Evolutionary conservation across 2,888 invertebrate species (phyloP).

Genomic region (Caenorhabditis auriculariae): DNA sequence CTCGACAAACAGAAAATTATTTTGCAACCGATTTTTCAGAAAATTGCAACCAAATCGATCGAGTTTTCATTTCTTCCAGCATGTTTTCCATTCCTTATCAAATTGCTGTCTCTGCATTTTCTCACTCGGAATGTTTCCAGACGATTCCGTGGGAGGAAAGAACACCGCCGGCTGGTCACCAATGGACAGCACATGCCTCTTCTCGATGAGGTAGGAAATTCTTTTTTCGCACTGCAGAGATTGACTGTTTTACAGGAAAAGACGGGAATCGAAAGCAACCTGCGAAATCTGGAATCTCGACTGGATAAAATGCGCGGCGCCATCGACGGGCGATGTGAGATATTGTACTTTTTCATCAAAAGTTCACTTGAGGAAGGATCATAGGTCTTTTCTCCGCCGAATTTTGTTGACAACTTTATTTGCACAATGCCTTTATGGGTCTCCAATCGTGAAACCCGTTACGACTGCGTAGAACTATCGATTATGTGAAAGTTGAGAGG

Average conservation of each 20-base stretch:
- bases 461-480: no score
- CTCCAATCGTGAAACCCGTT: no score
- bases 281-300: constrained; percentile 43
- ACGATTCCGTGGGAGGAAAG: constrained; percentile 44
- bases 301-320: constrained; percentile 47
- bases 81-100: background rate
- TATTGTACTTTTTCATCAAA: no score
- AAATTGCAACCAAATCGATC: no score
- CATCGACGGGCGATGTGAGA: constrained; percentile 29
- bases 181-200: constrained; percentile 59
- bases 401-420: no score
- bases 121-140: constrained; percentile 28
- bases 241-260: constrained; percentile 11
- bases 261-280: constrained; percentile 42
- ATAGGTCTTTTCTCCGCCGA: no score
- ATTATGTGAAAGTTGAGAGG: no score
- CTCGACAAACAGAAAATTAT: background rate
- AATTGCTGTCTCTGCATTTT: no score
- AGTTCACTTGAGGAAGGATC: no score
- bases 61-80: background rate
- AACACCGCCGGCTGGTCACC: constrained; percentile 31
- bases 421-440: no score
- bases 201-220: constrained; percentile 36
- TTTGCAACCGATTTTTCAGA: background rate
- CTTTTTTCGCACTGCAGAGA: no score